phyloP scores from a whole-genome alignment of 2,888 invertebrate genomes.

The Agonum fuliginosum region DNA sequence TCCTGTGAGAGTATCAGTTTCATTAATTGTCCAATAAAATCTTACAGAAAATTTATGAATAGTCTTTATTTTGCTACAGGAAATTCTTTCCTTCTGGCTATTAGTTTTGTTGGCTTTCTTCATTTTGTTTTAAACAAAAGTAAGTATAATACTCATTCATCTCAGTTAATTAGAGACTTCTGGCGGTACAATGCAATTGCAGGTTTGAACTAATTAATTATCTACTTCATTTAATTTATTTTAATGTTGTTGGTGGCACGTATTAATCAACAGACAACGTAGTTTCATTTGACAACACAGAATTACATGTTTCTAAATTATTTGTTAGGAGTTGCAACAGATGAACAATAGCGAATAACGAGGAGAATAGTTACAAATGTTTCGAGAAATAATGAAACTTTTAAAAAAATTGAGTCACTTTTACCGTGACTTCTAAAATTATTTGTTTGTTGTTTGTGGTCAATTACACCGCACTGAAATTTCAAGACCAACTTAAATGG shows the following conservation, averaged over 20 bases:
- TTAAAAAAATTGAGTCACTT: too few relatives aligned
- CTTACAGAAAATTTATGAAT: too few relatives aligned
- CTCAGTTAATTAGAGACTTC: conserved; percentile 21
- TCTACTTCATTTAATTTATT: conserved; percentile 6
- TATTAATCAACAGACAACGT: conserved; percentile 21
- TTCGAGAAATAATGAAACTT: too few relatives aligned
- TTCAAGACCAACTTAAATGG: too few relatives aligned
- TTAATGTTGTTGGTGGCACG: conserved; percentile 37
- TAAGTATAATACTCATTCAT: conserved; percentile 41
- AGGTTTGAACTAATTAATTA: conserved; percentile 42
- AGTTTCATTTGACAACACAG: not conserved
- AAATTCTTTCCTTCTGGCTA: too few relatives aligned
- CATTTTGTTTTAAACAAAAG: conserved; percentile 48
- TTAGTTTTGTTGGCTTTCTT: conserved; percentile 48
- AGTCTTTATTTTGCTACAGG: too few relatives aligned
- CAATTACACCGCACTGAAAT: too few relatives aligned
- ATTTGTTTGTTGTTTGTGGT: too few relatives aligned
- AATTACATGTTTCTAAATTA: conserved; percentile 23
- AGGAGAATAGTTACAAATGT: too few relatives aligned
- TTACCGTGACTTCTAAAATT: too few relatives aligned
- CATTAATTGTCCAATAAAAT: too few relatives aligned
- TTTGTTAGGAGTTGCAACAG: not conserved
- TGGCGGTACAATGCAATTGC: conserved; percentile 29
- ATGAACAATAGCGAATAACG: conserved; percentile 12
- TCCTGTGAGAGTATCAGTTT: too few relatives aligned